Percentiles rank a stretch among this genome's conserved stretches.
Evolutionary conservation across 2,797 vertebrate genomes (phyloP).

Genomic region (Paramormyrops hopkinsi): DNA sequence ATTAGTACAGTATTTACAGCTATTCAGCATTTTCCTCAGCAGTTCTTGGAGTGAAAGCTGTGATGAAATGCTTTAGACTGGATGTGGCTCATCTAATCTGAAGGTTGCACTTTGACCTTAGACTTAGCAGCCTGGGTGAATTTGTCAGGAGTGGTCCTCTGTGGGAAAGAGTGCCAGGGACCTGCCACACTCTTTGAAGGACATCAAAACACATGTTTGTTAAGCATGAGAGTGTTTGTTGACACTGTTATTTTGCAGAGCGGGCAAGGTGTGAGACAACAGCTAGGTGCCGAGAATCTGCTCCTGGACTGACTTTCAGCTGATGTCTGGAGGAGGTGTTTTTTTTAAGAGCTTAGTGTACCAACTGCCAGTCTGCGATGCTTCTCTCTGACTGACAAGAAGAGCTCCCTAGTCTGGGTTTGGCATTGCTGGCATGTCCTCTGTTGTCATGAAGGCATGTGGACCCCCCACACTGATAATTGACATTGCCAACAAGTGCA

Average conservation of each 20-base stretch:
- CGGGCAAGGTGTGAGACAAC: background rate
- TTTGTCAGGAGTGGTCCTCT: background rate
- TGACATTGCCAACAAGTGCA: background rate
- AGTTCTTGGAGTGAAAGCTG: background rate
- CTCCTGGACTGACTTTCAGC: background rate
- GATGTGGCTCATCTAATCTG: background rate
- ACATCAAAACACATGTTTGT: background rate
- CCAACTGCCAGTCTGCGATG: background rate
- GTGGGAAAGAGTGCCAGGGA: background rate
- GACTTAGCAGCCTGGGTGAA: background rate
- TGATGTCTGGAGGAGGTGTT: background rate
- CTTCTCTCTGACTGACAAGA: background rate
- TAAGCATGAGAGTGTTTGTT: background rate
- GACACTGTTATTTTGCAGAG: background rate
- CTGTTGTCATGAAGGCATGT: background rate
- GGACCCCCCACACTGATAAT: background rate
- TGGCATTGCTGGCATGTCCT: background rate
- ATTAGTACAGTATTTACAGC: background rate
- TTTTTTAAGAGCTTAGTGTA: background rate
- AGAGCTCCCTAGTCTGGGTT: background rate
- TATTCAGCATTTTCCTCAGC: background rate
- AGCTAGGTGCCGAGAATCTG: background rate
- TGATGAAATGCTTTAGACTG: background rate
- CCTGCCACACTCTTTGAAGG: background rate
- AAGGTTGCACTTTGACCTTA: background rate